These are phyloP conservation scores for Oxyteleia sp. DNA, from an alignment of 2,888 invertebrate species.

Conservation along the genomic window DNA sequence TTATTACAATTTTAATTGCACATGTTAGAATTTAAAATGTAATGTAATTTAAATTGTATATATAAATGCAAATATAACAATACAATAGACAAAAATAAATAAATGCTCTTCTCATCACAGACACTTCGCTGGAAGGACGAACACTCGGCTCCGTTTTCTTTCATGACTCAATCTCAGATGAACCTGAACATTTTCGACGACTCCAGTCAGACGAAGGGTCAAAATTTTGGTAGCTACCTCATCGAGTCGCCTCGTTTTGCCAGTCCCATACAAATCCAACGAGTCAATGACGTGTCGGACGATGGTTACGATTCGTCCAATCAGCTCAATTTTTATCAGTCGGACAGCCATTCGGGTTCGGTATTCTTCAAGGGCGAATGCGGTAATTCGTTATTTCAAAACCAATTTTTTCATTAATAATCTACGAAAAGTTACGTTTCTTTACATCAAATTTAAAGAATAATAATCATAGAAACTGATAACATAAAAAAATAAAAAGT, in stretches of 20 bases:
- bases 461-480: too few relatives aligned
- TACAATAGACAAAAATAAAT: too few relatives aligned
- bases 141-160: slow-evolving; percentile 95
- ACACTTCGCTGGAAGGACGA: slow-evolving; percentile 91
- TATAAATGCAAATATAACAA: too few relatives aligned
- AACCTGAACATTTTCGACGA: slow-evolving; percentile 88
- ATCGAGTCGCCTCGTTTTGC: slow-evolving; percentile 82
- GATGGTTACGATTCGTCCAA: slow-evolving; percentile 82
- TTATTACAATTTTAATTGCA: too few relatives aligned
- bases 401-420: too few relatives aligned
- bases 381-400: too few relatives aligned
- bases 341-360: slow-evolving; percentile 83
- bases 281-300: slow-evolving; percentile 79
- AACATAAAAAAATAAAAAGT: too few relatives aligned
- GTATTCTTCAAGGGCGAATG: slow-evolving; percentile 82
- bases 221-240: slow-evolving; percentile 80
- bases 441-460: too few relatives aligned
- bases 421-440: too few relatives aligned
- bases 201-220: slow-evolving; percentile 77
- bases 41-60: too few relatives aligned
- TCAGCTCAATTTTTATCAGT: slow-evolving; percentile 82
- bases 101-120: slow-evolving; percentile 80
- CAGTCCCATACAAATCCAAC: slow-evolving; percentile 81
- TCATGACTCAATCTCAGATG: slow-evolving; percentile 94
- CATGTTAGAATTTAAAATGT: too few relatives aligned